phyloP scores from a whole-genome alignment of 2,797 vertebrate genomes.

The Gorsachius magnificus region DNA sequence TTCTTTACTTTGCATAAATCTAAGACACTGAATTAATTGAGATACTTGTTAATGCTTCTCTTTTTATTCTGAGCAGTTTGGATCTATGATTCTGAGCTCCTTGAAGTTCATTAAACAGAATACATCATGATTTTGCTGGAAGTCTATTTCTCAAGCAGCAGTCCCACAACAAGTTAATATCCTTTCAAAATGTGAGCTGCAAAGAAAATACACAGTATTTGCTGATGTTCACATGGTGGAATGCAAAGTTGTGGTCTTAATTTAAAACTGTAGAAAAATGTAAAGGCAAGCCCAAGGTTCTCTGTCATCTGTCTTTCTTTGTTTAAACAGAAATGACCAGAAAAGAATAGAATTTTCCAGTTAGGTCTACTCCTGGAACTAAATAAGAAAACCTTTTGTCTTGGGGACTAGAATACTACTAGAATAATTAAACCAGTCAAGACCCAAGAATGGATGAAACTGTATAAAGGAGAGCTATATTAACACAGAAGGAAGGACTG shows the following conservation, averaged over 20 bases:
- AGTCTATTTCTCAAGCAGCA: slow-evolving; percentile 12
- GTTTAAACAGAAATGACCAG: neutral
- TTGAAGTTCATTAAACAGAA: slow-evolving; percentile 45
- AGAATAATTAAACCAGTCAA: neutral
- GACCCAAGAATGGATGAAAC: neutral
- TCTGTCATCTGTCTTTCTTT: neutral
- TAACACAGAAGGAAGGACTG: neutral
- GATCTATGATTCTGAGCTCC: neutral
- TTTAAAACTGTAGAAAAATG: neutral
- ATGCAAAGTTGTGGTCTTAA: neutral
- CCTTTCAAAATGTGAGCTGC: neutral
- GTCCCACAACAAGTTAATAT: neutral
- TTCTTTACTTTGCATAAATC: neutral
- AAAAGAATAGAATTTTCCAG: neutral
- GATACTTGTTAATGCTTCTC: neutral
- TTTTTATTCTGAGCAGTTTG: neutral
- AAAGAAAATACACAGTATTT: slow-evolving; percentile 6
- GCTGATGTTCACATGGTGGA: neutral
- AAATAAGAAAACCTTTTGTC: neutral
- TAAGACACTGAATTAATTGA: neutral
- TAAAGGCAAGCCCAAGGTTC: neutral
- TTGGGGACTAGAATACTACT: neutral
- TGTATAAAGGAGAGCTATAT: neutral
- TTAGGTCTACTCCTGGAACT: neutral
- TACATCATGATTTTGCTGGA: neutral